phyloP scores from a whole-genome alignment of 2,888 invertebrate species.

The Lasioglossum vierecki region DNA sequence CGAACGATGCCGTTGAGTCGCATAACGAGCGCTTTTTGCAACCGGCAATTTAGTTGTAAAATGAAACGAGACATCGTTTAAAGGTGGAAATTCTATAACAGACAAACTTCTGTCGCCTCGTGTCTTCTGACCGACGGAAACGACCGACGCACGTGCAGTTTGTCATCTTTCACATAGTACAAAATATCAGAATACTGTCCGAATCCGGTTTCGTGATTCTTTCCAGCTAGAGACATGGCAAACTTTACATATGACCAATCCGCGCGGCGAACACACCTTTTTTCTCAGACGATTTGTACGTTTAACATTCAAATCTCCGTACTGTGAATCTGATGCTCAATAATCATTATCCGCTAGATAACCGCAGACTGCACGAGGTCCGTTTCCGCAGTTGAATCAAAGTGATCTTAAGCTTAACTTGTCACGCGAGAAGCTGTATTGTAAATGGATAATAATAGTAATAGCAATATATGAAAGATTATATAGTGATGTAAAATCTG shows the following conservation, averaged over 20 bases:
- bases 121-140: slow-evolving; percentile 22
- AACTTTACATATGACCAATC: slow-evolving; percentile 27
- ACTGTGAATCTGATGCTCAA: slow-evolving; percentile 48
- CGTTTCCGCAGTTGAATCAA: slow-evolving; percentile 32
- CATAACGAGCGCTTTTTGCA: slow-evolving; percentile 12
- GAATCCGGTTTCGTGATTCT: slow-evolving; percentile 22
- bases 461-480: slow-evolving; percentile 39
- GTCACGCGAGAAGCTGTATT: slow-evolving; percentile 36
- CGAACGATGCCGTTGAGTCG: not conserved
- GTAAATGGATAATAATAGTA: slow-evolving; percentile 38
- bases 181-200: slow-evolving; percentile 40
- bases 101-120: slow-evolving; percentile 24
- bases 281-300: slow-evolving; percentile 19
- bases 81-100: slow-evolving; percentile 25
- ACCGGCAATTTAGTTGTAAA: not conserved
- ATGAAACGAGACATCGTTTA: not conserved
- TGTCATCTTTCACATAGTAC: slow-evolving; percentile 30
- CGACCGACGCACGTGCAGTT: slow-evolving; percentile 39
- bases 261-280: slow-evolving; percentile 4
- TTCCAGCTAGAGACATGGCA: slow-evolving; percentile 8
- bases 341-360: slow-evolving; percentile 15
- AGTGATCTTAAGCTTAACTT: slow-evolving; percentile 42
- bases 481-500: slow-evolving; percentile 6
- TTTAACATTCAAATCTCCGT: slow-evolving; percentile 31
- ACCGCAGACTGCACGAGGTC: slow-evolving; percentile 30